Evolutionary conservation across 2,113 vertebrate genomes (phyloP).

Genomic region (Dicaeum eximium): DNA sequence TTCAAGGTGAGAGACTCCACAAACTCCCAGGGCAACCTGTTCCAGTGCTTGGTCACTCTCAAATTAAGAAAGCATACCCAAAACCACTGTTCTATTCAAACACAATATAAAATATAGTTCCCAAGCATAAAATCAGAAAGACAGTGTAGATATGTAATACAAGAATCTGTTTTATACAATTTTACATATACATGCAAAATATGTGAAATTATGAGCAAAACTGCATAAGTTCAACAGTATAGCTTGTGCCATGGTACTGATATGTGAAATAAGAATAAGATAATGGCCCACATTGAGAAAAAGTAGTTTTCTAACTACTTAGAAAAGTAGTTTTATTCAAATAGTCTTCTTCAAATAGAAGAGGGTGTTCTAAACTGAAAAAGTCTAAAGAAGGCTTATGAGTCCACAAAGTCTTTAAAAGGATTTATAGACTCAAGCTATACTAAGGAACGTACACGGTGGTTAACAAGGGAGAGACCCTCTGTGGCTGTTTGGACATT

Average conservation of each 20-base stretch:
- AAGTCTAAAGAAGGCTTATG: neutral
- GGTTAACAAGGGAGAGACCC: neutral
- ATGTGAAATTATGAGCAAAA: neutral
- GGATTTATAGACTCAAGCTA: neutral
- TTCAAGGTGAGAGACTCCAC: neutral
- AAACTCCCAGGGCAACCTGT: neutral
- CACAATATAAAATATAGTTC: neutral
- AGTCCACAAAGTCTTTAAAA: neutral
- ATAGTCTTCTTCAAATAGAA: neutral
- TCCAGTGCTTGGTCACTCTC: neutral
- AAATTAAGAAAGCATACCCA: neutral
- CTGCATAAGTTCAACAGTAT: neutral
- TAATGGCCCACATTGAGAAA: neutral
- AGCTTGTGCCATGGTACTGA: neutral
- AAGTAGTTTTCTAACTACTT: neutral
- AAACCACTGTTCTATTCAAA: neutral
- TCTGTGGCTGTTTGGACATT: neutral
- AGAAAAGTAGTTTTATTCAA: no score
- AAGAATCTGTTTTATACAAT: neutral
- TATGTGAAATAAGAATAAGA: neutral
- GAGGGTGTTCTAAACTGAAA: neutral
- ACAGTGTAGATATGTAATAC: neutral
- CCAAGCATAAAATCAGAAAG: neutral
- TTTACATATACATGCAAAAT: neutral
- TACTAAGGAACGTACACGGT: neutral